Evolutionary conservation across 2,888 invertebrate species (phyloP).

Genomic region (Micoletzkya japonica): DNA sequence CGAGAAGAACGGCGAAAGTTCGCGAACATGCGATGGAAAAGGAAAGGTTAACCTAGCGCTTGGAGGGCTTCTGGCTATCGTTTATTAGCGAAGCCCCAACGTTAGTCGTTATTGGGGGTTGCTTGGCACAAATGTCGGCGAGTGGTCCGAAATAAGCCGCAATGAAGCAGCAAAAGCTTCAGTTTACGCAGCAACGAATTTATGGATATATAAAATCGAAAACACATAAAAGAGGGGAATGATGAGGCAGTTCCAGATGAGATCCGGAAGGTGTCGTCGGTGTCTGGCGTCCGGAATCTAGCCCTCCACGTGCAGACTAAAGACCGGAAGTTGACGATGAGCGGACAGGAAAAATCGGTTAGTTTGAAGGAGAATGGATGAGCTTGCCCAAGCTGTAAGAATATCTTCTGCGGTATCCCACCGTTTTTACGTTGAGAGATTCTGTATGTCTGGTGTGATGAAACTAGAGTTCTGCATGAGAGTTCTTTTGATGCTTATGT

Average conservation of each 20-base stretch:
- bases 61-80: too few relatives aligned
- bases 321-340: slow-evolving; percentile 33
- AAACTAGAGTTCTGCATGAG: too few relatives aligned
- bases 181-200: not conserved
- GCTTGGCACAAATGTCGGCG: not conserved
- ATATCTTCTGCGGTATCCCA: too few relatives aligned
- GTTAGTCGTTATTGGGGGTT: not conserved
- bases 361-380: too few relatives aligned
- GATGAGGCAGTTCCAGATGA: slow-evolving; percentile 17
- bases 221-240: too few relatives aligned
- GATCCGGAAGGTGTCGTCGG: not conserved
- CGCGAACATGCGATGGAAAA: too few relatives aligned
- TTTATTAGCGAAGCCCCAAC: not conserved
- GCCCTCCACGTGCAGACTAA: slow-evolving; percentile 45
- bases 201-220: not conserved
- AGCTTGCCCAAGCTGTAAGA: too few relatives aligned
- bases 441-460: too few relatives aligned
- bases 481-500: too few relatives aligned
- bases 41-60: too few relatives aligned
- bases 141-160: not conserved
- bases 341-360: slow-evolving; percentile 25
- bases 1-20: too few relatives aligned
- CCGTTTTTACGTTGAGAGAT: too few relatives aligned
- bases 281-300: slow-evolving; percentile 35
- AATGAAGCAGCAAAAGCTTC: not conserved